A percentile compares a stretch with the other conserved stretches of the same genome.
These are phyloP conservation scores for Gastrophysa polygoni DNA, from an alignment of 2,888 invertebrate genomes.

Conservation along the genomic window DNA sequence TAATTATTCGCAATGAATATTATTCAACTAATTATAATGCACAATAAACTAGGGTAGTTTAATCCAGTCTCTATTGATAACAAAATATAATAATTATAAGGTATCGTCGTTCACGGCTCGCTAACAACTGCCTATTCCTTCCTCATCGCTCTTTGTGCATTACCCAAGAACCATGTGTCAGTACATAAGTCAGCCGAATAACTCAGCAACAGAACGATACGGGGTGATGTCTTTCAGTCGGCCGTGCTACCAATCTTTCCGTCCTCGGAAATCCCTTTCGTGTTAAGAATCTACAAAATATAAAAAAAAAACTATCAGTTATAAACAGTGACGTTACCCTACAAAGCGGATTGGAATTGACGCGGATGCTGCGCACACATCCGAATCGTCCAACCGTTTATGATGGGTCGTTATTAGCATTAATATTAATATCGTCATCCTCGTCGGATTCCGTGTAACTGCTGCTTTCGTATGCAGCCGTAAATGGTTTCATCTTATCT, in stretches of 20 bases:
- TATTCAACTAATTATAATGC: too few relatives aligned
- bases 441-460: neutral
- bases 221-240: neutral
- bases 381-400: neutral
- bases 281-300: neutral
- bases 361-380: neutral
- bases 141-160: neutral
- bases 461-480: neutral
- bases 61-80: too few relatives aligned
- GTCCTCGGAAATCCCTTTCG: neutral
- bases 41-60: too few relatives aligned
- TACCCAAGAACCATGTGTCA: neutral
- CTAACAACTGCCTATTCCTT: neutral
- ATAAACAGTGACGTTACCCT: neutral
- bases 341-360: neutral
- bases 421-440: neutral
- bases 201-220: neutral
- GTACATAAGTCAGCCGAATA: neutral
- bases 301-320: neutral
- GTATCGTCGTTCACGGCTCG: neutral
- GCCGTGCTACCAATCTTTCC: neutral
- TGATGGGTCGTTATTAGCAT: neutral
- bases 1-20: too few relatives aligned
- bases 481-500: slow-evolving; percentile 22
- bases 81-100: too few relatives aligned